Percentiles rank a stretch among this genome's conserved stretches.
These are phyloP conservation scores for Rhizomys pruinosus DNA, from an alignment of 2,113 vertebrate genomes.

Conservation along the genomic window DNA sequence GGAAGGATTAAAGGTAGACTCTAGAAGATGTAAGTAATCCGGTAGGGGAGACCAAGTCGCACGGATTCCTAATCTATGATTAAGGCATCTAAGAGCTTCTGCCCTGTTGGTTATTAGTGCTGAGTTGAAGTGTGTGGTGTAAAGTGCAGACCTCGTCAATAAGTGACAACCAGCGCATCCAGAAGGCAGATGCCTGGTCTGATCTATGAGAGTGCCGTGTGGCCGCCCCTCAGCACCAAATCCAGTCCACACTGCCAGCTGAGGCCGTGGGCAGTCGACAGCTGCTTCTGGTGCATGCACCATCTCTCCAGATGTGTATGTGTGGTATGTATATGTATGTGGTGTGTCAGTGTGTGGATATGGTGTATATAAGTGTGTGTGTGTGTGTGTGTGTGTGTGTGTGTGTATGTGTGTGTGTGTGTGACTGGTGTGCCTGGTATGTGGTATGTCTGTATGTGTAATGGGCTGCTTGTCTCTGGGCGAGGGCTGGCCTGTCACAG, in stretches of 20 bases:
- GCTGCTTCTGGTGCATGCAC: not conserved
- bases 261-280: not conserved
- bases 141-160: constrained; percentile 44
- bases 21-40: not conserved
- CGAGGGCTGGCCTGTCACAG: not conserved
- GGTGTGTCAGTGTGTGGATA: too few species aligned
- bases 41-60: not conserved
- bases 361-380: too few species aligned
- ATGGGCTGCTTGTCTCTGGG: not conserved
- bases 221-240: not conserved
- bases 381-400: not conserved
- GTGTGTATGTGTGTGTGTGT: not conserved
- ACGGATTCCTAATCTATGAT: constrained; percentile 8
- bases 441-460: not conserved
- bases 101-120: not conserved
- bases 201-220: not conserved
- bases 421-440: not conserved
- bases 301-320: not conserved
- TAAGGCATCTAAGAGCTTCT: not conserved
- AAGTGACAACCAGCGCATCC: constrained; percentile 46
- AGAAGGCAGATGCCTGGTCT: constrained; percentile 38
- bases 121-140: not conserved
- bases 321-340: too few species aligned
- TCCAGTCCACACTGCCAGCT: not conserved
- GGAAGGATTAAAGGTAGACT: constrained; percentile 58